Conservation (phyloP, 2,797 vertebrate species). For the Betta splendens region DNA sequence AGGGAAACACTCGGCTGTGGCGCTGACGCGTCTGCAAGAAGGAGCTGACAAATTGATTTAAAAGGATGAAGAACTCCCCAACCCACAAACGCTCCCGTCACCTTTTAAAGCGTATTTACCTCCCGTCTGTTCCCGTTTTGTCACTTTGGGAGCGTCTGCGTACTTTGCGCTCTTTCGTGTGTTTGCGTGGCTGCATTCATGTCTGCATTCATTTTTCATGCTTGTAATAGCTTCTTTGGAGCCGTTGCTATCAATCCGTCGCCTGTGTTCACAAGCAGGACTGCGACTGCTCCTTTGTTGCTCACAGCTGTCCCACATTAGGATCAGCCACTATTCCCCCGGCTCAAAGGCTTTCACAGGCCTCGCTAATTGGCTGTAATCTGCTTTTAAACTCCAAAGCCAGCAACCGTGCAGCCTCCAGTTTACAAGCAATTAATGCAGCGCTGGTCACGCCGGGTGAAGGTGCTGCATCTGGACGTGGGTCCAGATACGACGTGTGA, state of each 20-base stretch:
- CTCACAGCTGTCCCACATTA: conserved; percentile 75
- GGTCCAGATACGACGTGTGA: too few species aligned
- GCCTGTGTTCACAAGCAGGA: conserved; percentile 66
- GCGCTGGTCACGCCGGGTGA: conserved; percentile 69
- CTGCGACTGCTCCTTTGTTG: conserved; percentile 74
- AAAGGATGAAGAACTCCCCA: conserved; percentile 71
- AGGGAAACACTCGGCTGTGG: conserved; percentile 76
- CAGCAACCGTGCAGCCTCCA: conserved; percentile 69
- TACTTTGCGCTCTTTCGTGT: conserved; percentile 33
- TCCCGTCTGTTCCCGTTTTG: conserved; percentile 65
- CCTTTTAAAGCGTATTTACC: conserved; percentile 79
- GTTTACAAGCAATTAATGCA: conserved; percentile 82
- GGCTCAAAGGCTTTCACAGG: conserved; percentile 72
- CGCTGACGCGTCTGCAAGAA: conserved; percentile 60
- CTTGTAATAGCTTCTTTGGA: conserved; percentile 67
- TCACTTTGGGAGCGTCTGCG: conserved; percentile 63
- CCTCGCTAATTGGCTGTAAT: conserved; percentile 83
- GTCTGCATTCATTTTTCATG: conserved; percentile 74
- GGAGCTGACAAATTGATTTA: conserved; percentile 80
- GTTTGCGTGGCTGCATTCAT: conserved; percentile 53
- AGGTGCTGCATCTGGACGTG: conserved; percentile 48
- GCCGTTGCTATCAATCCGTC: conserved; percentile 46
- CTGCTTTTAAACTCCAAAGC: conserved; percentile 80
- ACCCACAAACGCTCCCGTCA: conserved; percentile 67
- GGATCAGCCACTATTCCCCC: conserved; percentile 74